These are phyloP conservation scores for Anastrepha ludens DNA, from an alignment of 1,140 invertebrate genomes.

Conservation along the genomic window DNA sequence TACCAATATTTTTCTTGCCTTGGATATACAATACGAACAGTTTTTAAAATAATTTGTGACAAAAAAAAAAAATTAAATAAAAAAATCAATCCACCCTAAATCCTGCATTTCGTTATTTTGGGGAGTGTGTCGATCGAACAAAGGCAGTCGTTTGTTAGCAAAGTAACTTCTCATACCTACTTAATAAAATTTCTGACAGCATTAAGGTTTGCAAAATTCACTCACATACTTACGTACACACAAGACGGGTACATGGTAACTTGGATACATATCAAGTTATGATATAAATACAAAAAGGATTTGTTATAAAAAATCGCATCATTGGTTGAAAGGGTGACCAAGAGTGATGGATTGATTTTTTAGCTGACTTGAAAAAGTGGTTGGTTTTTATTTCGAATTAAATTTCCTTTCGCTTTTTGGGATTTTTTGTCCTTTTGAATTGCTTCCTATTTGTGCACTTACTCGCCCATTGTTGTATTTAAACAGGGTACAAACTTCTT, in stretches of 20 bases:
- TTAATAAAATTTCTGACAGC: neutral
- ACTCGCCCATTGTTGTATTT: slow-evolving; percentile 25
- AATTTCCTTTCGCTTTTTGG: neutral
- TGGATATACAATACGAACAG: too few species aligned
- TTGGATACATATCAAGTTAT: neutral
- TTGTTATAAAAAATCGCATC: neutral
- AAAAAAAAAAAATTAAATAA: too few species aligned
- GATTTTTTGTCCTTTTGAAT: slow-evolving; percentile 13
- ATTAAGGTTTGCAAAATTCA: slow-evolving; percentile 14
- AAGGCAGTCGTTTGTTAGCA: slow-evolving; percentile 7
- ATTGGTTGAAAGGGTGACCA: neutral
- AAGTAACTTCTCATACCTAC: slow-evolving; percentile 7
- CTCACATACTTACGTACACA: neutral
- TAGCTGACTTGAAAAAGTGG: slow-evolving; percentile 30
- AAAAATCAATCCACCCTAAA: neutral
- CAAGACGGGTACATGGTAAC: neutral
- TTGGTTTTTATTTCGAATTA: neutral
- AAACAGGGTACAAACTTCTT: slow-evolving; percentile 23
- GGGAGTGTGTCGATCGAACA: slow-evolving; percentile 18
- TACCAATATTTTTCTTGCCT: too few species aligned
- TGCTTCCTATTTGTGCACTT: slow-evolving; percentile 35
- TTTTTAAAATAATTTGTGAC: too few species aligned
- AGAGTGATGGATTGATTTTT: slow-evolving; percentile 34
- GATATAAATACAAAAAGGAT: slow-evolving; percentile 18
- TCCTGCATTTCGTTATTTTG: neutral